A percentile compares a stretch with the other conserved stretches of the same genome.
phyloP scores from a whole-genome alignment of 2,888 invertebrate species.

The Linnaemya tessellans region DNA sequence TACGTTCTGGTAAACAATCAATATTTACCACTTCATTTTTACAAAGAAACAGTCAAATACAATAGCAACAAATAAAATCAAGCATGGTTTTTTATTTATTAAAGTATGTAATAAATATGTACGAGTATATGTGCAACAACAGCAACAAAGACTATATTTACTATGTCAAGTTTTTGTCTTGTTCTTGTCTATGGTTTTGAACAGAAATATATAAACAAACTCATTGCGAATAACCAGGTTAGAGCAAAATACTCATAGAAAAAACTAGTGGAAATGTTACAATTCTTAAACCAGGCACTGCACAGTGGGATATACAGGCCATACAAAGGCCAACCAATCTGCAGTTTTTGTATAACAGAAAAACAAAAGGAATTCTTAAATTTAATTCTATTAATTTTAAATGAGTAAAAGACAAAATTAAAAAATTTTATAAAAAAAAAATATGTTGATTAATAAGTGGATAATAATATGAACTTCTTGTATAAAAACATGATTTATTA shows the following conservation, averaged over 20 bases:
- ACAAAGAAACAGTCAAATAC: conserved; percentile 22
- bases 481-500: too few species aligned
- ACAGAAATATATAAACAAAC: conserved; percentile 22
- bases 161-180: conserved; percentile 71
- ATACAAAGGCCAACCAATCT: too few species aligned
- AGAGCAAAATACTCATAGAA: not conserved
- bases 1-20: conserved; percentile 51
- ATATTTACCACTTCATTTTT: conserved; percentile 68
- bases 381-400: too few species aligned
- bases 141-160: conserved; percentile 32
- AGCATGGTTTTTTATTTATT: conserved; percentile 34
- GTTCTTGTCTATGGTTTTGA: conserved; percentile 62
- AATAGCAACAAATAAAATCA: conserved; percentile 40
- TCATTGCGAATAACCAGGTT: conserved; percentile 7
- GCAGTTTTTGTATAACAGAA: too few species aligned
- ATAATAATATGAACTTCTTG: too few species aligned
- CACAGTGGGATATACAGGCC: too few species aligned
- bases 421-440: too few species aligned
- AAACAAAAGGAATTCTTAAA: too few species aligned
- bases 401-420: too few species aligned
- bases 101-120: conserved; percentile 46
- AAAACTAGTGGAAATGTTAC: not conserved
- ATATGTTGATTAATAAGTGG: too few species aligned
- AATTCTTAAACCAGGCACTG: conserved; percentile 42
- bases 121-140: not conserved